A percentile compares a stretch with the other conserved stretches of the same genome.
Evolutionary conservation across 2,888 invertebrate genomes (phyloP).

Genomic region (Nephrotoma flavescens): DNA sequence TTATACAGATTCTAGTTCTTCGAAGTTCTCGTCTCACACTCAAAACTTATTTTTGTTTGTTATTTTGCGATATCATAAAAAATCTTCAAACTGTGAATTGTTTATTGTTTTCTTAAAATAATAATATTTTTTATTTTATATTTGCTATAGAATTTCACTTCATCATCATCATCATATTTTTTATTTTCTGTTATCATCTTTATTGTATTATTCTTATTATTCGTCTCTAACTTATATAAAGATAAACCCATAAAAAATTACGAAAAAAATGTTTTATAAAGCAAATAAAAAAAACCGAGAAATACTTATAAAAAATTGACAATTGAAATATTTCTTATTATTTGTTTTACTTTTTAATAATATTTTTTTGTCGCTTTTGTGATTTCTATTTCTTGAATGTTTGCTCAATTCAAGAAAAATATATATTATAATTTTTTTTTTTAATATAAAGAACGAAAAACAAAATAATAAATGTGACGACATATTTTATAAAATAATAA

Average conservation of each 20-base stretch:
- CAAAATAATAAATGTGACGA: background rate
- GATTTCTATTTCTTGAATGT: background rate
- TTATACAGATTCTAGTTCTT: background rate
- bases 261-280: background rate
- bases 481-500: background rate
- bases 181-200: background rate
- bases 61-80: background rate
- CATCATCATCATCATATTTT: background rate
- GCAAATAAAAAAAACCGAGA: background rate
- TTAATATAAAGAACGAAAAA: background rate
- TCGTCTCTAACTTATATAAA: background rate
- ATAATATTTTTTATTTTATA: background rate
- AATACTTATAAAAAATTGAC: background rate
- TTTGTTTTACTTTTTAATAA: background rate
- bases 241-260: background rate
- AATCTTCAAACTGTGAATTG: background rate
- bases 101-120: background rate
- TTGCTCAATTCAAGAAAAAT: background rate
- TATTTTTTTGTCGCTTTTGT: background rate
- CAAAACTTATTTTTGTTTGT: background rate
- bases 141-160: background rate
- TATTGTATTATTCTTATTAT: background rate
- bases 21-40: background rate
- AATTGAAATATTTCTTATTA: background rate
- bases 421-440: background rate